Evolutionary conservation across 2,888 invertebrate genomes (phyloP).

Genomic region (Neoascia interrupta): DNA sequence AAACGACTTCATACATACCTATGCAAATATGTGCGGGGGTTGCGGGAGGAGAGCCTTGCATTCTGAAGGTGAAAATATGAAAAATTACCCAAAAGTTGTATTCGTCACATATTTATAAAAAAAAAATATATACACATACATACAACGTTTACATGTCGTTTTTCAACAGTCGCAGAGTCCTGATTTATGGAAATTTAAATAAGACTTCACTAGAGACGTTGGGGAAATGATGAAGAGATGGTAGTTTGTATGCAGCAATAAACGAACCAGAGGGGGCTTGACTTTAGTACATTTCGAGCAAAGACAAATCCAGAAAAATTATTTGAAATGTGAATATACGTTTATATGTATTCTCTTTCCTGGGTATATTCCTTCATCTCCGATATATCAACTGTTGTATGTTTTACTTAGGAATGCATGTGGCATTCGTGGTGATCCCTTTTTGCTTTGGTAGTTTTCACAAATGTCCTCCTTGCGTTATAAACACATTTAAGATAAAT

Average conservation of each 20-base stretch:
- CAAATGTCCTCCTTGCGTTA: slow-evolving; percentile 29
- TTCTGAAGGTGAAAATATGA: slow-evolving; percentile 65
- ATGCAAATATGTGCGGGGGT: slow-evolving; percentile 27
- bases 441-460: slow-evolving; percentile 30
- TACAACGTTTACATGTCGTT: slow-evolving; percentile 33
- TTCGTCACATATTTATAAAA: slow-evolving; percentile 58
- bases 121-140: slow-evolving; percentile 16
- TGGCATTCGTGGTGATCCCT: slow-evolving; percentile 35
- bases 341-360: neutral
- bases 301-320: slow-evolving; percentile 71
- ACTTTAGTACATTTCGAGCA: slow-evolving; percentile 38
- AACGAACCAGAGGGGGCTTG: slow-evolving; percentile 45
- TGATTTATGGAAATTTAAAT: slow-evolving; percentile 73
- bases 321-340: slow-evolving; percentile 47
- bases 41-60: slow-evolving; percentile 19
- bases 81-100: slow-evolving; percentile 65
- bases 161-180: slow-evolving; percentile 59
- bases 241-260: slow-evolving; percentile 69
- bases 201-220: slow-evolving; percentile 70
- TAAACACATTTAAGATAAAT: slow-evolving; percentile 43
- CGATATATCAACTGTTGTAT: slow-evolving; percentile 51
- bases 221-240: slow-evolving; percentile 59
- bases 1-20: slow-evolving; percentile 1
- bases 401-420: slow-evolving; percentile 47
- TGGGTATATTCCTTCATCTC: neutral